These are phyloP conservation scores for Deilephila porcellus DNA, from an alignment of 2,888 invertebrate genomes.

Conservation along the genomic window DNA sequence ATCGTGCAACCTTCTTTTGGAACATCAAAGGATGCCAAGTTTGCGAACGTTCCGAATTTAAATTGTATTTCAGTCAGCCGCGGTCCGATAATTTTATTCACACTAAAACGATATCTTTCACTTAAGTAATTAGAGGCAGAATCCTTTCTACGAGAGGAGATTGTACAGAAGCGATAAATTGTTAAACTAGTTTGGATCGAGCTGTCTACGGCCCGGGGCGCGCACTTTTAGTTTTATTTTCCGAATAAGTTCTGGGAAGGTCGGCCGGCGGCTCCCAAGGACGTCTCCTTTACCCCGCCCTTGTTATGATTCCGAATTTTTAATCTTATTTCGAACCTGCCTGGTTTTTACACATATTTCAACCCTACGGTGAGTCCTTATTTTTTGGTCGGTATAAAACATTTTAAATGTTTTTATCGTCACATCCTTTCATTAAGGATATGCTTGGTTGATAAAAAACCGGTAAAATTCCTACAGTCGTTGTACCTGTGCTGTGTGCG, in stretches of 20 bases:
- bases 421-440: conserved; percentile 47
- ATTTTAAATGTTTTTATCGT: conserved; percentile 39
- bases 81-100: conserved; percentile 40
- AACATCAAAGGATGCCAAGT: conserved; percentile 48
- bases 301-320: conserved; percentile 54
- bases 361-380: conserved; percentile 9
- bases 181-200: conserved; percentile 62
- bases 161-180: conserved; percentile 65
- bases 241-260: conserved; percentile 72
- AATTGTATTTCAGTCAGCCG: conserved; percentile 50
- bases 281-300: conserved; percentile 57
- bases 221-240: conserved; percentile 68
- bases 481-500: conserved; percentile 34
- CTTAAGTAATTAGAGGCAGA: conserved; percentile 57
- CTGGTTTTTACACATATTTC: conserved; percentile 19
- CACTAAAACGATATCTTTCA: conserved; percentile 50
- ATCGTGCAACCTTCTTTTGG: conserved; percentile 52
- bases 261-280: conserved; percentile 71
- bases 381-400: conserved; percentile 30
- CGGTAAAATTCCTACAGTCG: conserved; percentile 39
- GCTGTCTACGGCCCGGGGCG: conserved; percentile 59
- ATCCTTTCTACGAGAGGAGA: conserved; percentile 50
- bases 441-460: conserved; percentile 48
- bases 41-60: conserved; percentile 51
- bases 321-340: conserved; percentile 28